These are phyloP conservation scores for Nothocercus julius DNA, from an alignment of 2,113 vertebrate genomes.

Conservation along the genomic window DNA sequence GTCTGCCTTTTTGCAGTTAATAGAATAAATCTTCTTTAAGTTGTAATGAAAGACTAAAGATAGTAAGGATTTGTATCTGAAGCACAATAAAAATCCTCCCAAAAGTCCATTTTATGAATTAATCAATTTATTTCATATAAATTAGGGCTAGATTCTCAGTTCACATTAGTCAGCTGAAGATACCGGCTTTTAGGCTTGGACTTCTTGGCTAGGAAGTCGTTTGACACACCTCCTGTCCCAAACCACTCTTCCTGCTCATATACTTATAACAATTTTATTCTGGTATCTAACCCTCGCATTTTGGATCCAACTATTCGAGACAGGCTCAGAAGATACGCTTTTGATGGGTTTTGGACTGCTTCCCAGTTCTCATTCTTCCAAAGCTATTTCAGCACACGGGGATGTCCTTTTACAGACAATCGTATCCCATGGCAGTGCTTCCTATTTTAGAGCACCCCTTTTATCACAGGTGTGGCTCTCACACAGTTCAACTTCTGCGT, in stretches of 20 bases:
- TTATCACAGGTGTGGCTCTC: background rate
- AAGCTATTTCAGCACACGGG: background rate
- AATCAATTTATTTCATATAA: background rate
- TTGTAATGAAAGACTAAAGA: background rate
- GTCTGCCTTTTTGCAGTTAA: background rate
- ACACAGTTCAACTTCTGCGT: background rate
- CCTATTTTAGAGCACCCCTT: background rate
- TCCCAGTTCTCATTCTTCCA: background rate
- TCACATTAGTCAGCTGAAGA: background rate
- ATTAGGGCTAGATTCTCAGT: background rate
- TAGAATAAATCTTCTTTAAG: background rate
- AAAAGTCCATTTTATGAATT: background rate
- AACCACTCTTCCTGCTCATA: background rate
- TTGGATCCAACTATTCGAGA: background rate
- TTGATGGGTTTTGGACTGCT: background rate
- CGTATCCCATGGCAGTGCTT: background rate
- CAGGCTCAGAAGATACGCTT: fast-evolving
- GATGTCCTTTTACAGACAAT: background rate
- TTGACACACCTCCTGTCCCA: background rate
- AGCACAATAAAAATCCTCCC: background rate
- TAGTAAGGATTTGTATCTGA: background rate
- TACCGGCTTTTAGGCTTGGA: background rate
- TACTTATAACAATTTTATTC: background rate
- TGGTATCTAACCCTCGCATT: background rate
- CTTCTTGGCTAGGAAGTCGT: background rate